phyloP scores from a whole-genome alignment of 2,797 vertebrate species.

The Melanotaenia pygmaea region DNA sequence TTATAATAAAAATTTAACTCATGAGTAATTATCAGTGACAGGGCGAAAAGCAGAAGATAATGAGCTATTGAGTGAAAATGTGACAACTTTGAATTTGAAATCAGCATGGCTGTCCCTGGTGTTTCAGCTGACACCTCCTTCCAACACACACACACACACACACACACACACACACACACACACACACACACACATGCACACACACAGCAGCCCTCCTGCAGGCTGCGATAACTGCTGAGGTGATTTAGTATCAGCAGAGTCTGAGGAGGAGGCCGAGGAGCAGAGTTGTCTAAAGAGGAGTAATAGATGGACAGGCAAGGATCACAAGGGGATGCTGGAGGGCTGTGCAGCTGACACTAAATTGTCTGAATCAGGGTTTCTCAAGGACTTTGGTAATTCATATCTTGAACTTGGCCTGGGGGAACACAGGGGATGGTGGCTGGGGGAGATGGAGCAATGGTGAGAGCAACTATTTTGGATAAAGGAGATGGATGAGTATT shows the following conservation, averaged over 20 bases:
- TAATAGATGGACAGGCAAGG: slow-evolving; percentile 68
- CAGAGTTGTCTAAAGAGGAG: slow-evolving; percentile 51
- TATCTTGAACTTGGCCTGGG: slow-evolving; percentile 61
- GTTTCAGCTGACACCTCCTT: background rate
- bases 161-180: too few species aligned
- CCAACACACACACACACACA: background rate
- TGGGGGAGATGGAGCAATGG: slow-evolving; percentile 16
- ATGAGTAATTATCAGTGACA: background rate
- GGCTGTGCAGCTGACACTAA: slow-evolving; percentile 46
- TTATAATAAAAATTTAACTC: background rate
- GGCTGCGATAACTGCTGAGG: slow-evolving; percentile 47
- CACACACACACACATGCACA: too few species aligned
- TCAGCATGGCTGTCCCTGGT: background rate
- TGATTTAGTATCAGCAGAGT: slow-evolving; percentile 59
- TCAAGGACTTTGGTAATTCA: slow-evolving; percentile 77
- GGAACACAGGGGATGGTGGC: slow-evolving; percentile 7
- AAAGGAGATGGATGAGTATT: slow-evolving; percentile 54
- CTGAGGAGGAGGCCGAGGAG: slow-evolving; percentile 42
- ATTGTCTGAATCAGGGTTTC: slow-evolving; percentile 72
- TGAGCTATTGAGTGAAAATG: background rate
- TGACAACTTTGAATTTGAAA: slow-evolving; percentile 17
- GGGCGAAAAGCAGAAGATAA: background rate
- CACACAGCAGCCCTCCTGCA: slow-evolving; percentile 28
- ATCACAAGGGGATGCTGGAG: slow-evolving; percentile 46
- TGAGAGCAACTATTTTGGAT: slow-evolving; percentile 39